Evolutionary conservation across 1,140 invertebrate genomes (phyloP).

Genomic region (Asobara japonica): DNA sequence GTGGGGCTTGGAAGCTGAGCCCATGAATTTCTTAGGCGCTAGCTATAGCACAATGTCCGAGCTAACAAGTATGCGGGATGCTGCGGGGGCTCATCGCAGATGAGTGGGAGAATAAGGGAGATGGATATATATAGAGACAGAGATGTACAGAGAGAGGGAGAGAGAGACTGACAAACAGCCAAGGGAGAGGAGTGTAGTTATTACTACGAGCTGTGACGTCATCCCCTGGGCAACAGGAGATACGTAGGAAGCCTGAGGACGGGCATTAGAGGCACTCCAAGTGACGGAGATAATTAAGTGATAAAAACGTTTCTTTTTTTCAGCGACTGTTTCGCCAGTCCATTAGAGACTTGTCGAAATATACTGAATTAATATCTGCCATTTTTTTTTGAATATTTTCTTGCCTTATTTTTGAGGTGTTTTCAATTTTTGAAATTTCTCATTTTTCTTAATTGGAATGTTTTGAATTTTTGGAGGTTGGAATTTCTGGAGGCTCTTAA

Average conservation of each 20-base stretch:
- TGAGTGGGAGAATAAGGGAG: not conserved
- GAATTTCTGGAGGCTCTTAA: no score
- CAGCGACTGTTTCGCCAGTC: no score
- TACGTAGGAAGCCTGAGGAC: conserved; percentile 20
- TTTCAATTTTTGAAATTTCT: no score
- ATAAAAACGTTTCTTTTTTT: not conserved
- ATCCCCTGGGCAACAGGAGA: conserved; percentile 29
- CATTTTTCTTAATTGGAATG: no score
- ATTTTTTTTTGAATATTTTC: no score
- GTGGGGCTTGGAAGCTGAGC: not conserved
- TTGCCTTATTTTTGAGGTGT: no score
- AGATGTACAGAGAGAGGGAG: not conserved
- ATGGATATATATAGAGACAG: not conserved
- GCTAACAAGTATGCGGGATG: conserved; percentile 30
- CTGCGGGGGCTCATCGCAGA: not conserved
- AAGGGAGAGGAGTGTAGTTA: conserved; percentile 23
- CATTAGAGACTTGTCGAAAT: no score
- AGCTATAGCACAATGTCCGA: conserved; percentile 26
- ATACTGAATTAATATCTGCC: no score
- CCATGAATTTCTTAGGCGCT: conserved; percentile 9
- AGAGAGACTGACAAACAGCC: conserved; percentile 3
- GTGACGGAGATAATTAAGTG: not conserved
- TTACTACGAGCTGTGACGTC: conserved; percentile 24
- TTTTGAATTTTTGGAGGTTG: no score
- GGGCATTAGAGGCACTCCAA: conserved; percentile 3